phyloP scores from a whole-genome alignment of 2,888 invertebrate species.

The Spialia ferax region DNA sequence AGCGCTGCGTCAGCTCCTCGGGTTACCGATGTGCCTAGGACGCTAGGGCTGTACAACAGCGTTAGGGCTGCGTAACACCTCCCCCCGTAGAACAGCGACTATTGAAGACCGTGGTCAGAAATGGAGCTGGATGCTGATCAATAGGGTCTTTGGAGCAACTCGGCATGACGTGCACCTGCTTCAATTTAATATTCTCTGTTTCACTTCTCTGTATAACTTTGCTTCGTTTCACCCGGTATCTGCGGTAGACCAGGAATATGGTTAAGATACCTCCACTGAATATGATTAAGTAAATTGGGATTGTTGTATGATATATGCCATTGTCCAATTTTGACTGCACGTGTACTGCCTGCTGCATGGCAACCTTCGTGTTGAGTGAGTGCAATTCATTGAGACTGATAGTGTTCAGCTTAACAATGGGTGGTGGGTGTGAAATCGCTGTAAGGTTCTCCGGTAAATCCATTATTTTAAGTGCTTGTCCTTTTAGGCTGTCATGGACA shows the following conservation, averaged over 20 bases:
- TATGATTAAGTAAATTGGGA: background rate
- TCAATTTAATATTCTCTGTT: background rate
- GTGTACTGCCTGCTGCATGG: background rate
- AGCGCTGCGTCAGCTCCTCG: too few relatives aligned
- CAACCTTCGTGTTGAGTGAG: background rate
- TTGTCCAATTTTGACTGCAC: background rate
- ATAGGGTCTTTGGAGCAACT: background rate
- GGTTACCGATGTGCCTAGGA: background rate
- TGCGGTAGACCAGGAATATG: background rate
- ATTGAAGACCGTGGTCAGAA: conserved; percentile 2
- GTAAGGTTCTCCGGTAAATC: background rate
- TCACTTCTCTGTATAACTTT: too few relatives aligned
- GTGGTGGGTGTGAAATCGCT: background rate
- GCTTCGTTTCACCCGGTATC: conserved; percentile 2
- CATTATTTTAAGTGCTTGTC: background rate
- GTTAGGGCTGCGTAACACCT: background rate
- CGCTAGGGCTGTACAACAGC: background rate
- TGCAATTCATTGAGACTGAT: background rate
- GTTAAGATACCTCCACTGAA: background rate
- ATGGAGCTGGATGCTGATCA: conserved; percentile 1
- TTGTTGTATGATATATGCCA: background rate
- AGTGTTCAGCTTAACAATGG: background rate
- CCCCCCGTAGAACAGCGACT: conserved; percentile 4
- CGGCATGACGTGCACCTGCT: background rate
- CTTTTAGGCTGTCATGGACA: background rate